Evolutionary conservation across 2,888 invertebrate genomes (phyloP).

Genomic region (Cosmia trapezina): DNA sequence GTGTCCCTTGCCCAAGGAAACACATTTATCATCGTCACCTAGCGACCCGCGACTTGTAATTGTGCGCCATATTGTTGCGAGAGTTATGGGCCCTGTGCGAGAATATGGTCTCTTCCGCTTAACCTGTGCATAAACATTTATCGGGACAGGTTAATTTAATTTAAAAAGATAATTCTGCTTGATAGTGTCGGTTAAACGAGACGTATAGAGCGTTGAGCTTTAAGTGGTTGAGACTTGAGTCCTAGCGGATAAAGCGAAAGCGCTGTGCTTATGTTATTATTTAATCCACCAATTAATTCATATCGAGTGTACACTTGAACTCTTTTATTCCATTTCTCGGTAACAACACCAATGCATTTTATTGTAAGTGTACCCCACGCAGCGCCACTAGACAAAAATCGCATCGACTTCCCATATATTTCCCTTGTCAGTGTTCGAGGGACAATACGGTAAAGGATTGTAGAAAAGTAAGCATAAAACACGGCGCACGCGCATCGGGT

Average conservation of each 20-base stretch:
- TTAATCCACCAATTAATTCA: conserved; percentile 19
- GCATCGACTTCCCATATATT: conserved; percentile 85
- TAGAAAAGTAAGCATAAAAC: conserved; percentile 87
- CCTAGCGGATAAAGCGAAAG: conserved; percentile 5
- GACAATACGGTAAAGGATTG: conserved; percentile 85
- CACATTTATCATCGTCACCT: conserved; percentile 89
- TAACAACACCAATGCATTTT: conserved; percentile 67
- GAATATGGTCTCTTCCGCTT: conserved; percentile 83
- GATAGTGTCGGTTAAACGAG: conserved; percentile 39
- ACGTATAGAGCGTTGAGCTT: background rate
- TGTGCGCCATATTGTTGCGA: conserved; percentile 88
- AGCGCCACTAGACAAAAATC: conserved; percentile 88
- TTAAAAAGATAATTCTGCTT: conserved; percentile 49
- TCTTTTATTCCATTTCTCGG: conserved; percentile 45
- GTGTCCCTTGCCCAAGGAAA: conserved; percentile 83
- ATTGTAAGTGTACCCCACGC: conserved; percentile 83
- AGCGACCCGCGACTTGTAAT: conserved; percentile 84
- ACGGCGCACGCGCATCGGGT: conserved; percentile 82
- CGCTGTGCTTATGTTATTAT: background rate
- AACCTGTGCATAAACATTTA: conserved; percentile 66
- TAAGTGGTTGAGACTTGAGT: background rate
- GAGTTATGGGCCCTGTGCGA: conserved; percentile 82
- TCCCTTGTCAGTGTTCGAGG: conserved; percentile 79
- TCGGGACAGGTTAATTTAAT: conserved; percentile 56
- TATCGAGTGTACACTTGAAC: conserved; percentile 8